Conservation (phyloP, 2,888 invertebrate genomes). For the Cataglyphis altisquamis region DNA sequence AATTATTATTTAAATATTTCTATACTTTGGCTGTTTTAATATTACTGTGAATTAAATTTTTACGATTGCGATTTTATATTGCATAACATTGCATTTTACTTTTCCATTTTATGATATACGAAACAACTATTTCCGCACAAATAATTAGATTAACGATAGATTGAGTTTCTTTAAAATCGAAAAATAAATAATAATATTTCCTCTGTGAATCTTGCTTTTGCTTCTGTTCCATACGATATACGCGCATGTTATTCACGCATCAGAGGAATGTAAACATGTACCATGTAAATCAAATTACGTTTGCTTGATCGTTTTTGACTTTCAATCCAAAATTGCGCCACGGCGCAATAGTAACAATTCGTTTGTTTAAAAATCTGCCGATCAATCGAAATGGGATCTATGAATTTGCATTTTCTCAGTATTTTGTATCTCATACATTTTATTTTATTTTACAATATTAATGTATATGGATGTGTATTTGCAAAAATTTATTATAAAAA, state of each 20-base stretch:
- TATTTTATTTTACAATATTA: background rate
- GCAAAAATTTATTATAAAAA: background rate
- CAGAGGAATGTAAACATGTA: constrained; percentile 17
- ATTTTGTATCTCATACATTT: background rate
- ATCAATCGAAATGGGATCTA: background rate
- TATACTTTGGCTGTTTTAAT: background rate
- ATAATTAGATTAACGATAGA: constrained; percentile 21
- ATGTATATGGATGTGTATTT: background rate
- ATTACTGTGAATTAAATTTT: background rate
- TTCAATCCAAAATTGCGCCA: constrained; percentile 15
- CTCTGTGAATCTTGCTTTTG: background rate
- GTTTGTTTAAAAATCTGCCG: constrained; percentile 26
- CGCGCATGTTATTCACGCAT: constrained; percentile 20
- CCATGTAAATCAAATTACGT: constrained; percentile 41
- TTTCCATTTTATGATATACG: too few species aligned
- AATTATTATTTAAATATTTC: background rate
- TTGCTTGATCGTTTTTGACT: constrained; percentile 42
- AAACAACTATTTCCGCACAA: background rate
- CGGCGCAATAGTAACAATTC: background rate
- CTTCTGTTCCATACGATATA: background rate
- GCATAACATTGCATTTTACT: background rate
- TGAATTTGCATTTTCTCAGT: constrained; percentile 9
- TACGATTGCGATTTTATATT: background rate
- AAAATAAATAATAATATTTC: constrained; percentile 11
- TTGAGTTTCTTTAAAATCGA: constrained; percentile 17